Evolutionary conservation across 2,113 vertebrate species (phyloP).

Genomic region (Hippocampus mohnikei): DNA sequence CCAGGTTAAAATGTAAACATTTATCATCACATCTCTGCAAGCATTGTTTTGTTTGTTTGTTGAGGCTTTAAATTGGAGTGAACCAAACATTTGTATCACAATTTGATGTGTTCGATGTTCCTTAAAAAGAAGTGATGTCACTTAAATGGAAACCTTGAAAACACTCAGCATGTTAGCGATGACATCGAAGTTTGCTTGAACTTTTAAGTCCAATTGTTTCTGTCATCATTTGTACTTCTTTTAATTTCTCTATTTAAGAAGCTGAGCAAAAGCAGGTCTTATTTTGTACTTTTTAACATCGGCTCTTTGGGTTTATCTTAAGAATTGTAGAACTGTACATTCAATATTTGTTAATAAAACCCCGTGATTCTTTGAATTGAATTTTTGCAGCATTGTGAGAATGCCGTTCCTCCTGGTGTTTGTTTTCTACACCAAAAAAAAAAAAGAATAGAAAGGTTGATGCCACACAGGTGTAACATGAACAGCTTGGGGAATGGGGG

Average conservation of each 20-base stretch:
- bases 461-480: slow-evolving; percentile 41
- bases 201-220: background rate
- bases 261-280: background rate
- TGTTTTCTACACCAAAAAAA: background rate
- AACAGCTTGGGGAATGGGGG: slow-evolving; percentile 6
- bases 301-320: background rate
- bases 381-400: background rate
- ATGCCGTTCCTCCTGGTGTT: background rate
- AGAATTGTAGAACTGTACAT: background rate
- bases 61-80: background rate
- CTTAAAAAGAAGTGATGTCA: too few species aligned
- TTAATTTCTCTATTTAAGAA: background rate
- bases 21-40: background rate
- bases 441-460: slow-evolving; percentile 4
- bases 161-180: background rate
- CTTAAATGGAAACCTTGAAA: background rate
- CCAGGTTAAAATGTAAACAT: background rate
- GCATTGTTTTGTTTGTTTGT: background rate
- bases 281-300: background rate
- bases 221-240: background rate
- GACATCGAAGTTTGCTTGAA: background rate
- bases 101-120: background rate
- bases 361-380: background rate
- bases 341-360: slow-evolving; percentile 32
- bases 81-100: background rate